Base-by-base conservation (phyloP, 2,888 invertebrate species). In the Idaea aversata region DNA sequence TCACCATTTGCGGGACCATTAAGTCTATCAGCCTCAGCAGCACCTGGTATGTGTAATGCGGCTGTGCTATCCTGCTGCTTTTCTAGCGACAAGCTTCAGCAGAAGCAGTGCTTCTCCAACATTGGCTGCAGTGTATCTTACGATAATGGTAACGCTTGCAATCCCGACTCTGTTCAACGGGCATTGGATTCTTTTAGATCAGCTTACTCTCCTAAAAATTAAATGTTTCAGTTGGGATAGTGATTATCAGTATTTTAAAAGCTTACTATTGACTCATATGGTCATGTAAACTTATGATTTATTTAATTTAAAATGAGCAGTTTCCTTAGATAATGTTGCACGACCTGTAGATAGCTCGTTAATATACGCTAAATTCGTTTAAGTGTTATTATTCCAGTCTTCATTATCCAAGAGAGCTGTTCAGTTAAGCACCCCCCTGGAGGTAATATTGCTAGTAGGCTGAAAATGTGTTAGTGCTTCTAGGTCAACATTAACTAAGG, bases 11-110 rank as follows among this genome's bases (percentile, higher is more conserved):
- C 34, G 16, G 13, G 34, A 59, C 16, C 5, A 60, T n/a, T 34
- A 36, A 60, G 60, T 7, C 7, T 63, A n/a, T 15, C 64, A 5
- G 5, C 63, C n/a, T 15, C 64, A 6, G 5, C 63, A n/a, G 47
- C 63, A 6, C 82, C 83, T 0, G 75, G 73, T 3, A 73, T 74
- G 66, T 91, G 91, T 70, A 84, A 84, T 60, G 85, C 88, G 15
- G 86, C 88, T 0, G 79, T 88, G 59, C 73, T 91, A 0, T 77
- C 83, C 2, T 91, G 91, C 77, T 91, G 91, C 57, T 68, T 73
- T 5, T 62, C 71, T 10, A 65, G 69, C 1, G 67, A 74, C 1
- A 63, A 68, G 16, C 7, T 64, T 4, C 70, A 78, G 36, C 82
- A 80, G 63, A 73, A 67, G 16, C 61, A 73, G 13, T 91, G 91